A percentile compares a stretch with the other conserved stretches of the same genome.
These are phyloP conservation scores for Eriocheir sinensis DNA, from an alignment of 1,140 invertebrate species.

Conservation along the genomic window DNA sequence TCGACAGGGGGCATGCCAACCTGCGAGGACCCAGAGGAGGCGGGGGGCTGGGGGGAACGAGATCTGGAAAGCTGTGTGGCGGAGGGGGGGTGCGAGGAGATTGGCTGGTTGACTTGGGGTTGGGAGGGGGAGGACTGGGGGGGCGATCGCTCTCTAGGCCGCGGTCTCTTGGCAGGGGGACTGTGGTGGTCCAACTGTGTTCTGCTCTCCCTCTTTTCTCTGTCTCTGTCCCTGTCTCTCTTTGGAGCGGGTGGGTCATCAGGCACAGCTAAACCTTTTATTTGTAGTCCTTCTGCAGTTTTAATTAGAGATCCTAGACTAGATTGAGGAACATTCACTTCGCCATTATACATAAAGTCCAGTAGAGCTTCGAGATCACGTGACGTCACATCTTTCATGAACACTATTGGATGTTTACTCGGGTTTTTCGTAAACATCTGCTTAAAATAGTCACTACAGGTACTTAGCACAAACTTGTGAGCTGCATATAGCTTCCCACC, in stretches of 20 bases:
- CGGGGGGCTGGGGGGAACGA: conserved; percentile 64
- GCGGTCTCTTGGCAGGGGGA: conserved; percentile 77
- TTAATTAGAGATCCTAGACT: conserved; percentile 79
- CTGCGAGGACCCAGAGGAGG: conserved; percentile 64
- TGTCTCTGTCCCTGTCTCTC: conserved; percentile 75
- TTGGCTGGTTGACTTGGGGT: conserved; percentile 44
- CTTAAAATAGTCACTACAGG: conserved; percentile 94
- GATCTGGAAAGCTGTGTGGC: conserved; percentile 62
- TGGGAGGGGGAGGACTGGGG: conserved; percentile 66
- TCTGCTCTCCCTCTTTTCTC: conserved; percentile 71
- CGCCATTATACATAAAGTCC: conserved; percentile 97
- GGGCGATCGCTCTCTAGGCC: conserved; percentile 75
- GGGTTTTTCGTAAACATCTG: conserved; percentile 93
- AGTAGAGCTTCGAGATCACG: conserved; percentile 92
- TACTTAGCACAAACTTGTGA: conserved; percentile 84
- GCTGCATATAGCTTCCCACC: conserved; percentile 79
- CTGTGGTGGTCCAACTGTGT: conserved; percentile 72
- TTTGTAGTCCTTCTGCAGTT: conserved; percentile 79
- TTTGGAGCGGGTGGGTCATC: conserved; percentile 78
- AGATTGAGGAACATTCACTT: conserved; percentile 94
- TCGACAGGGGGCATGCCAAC: conserved; percentile 73
- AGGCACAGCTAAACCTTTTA: conserved; percentile 79
- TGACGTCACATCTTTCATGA: conserved; percentile 92
- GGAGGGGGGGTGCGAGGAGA: conserved; percentile 40
- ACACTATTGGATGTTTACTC: conserved; percentile 92